These are phyloP conservation scores for Neocrepidodera transversa DNA, from an alignment of 2,888 invertebrate genomes.

Conservation along the genomic window DNA sequence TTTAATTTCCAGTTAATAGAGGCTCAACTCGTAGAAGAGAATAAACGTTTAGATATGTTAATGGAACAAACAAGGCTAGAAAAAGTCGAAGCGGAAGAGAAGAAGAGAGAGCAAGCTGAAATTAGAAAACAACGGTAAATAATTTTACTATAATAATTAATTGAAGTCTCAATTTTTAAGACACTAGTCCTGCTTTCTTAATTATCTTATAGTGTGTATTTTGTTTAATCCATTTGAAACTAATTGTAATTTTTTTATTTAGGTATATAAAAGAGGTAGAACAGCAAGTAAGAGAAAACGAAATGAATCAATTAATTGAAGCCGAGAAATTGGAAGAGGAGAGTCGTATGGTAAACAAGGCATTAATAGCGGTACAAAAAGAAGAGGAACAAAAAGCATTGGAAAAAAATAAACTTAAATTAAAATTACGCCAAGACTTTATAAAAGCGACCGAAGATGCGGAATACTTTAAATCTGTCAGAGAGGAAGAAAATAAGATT, in stretches of 20 bases:
- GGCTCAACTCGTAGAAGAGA: constrained; percentile 66
- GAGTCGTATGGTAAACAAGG: constrained; percentile 68
- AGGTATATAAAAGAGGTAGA: constrained; percentile 54
- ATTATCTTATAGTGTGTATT: too few species aligned
- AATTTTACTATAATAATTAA: too few species aligned
- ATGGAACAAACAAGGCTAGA: constrained; percentile 74
- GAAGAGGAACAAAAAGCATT: constrained; percentile 68
- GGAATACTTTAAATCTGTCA: constrained; percentile 67
- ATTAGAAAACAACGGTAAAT: constrained; percentile 36
- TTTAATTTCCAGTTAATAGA: constrained; percentile 62
- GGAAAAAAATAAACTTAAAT: constrained; percentile 64
- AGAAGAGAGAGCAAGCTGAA: constrained; percentile 50
- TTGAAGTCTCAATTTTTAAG: too few species aligned
- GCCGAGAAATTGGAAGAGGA: constrained; percentile 75
- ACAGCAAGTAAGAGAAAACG: constrained; percentile 64
- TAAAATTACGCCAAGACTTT: constrained; percentile 66
- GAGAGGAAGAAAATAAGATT: constrained; percentile 71
- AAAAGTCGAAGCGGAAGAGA: constrained; percentile 63
- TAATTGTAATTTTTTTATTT: constrained; percentile 6
- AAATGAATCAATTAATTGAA: constrained; percentile 64
- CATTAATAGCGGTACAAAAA: constrained; percentile 69
- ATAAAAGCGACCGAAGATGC: constrained; percentile 69
- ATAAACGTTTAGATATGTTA: constrained; percentile 69
- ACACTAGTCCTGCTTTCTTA: too few species aligned
- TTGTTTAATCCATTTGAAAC: too few species aligned